Percentiles rank a stretch among this genome's conserved stretches.
Evolutionary conservation across 2,113 vertebrate species (phyloP).

Genomic region (Lamprologus callipterus): DNA sequence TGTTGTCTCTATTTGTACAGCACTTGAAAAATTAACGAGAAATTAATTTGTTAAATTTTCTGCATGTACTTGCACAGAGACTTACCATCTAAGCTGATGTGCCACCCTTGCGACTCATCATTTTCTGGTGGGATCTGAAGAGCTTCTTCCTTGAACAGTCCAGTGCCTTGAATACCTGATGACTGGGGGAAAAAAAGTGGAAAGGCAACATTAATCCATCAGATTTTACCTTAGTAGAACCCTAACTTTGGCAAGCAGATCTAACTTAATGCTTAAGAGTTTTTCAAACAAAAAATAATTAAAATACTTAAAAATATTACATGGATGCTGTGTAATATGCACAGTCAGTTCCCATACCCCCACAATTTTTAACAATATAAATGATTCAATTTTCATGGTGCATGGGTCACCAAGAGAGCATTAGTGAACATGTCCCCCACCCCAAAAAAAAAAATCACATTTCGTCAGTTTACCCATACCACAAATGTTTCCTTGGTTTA

Average conservation of each 20-base stretch:
- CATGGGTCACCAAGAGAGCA: background rate
- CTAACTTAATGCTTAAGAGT: background rate
- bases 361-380: background rate
- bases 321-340: background rate
- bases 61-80: background rate
- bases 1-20: background rate
- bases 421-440: fast-evolving
- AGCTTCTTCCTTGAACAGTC: conserved; percentile 59
- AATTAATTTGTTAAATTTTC: background rate
- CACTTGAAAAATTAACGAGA: background rate
- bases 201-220: background rate
- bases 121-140: conserved; percentile 18
- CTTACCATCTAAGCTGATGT: conserved; percentile 55
- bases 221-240: background rate
- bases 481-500: background rate
- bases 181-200: conserved; percentile 9
- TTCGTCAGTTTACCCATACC: background rate
- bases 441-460: background rate
- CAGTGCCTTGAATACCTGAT: conserved; percentile 8
- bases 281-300: background rate
- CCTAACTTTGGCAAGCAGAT: background rate
- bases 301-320: background rate
- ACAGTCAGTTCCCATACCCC: background rate
- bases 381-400: background rate
- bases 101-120: conserved; percentile 47